A percentile compares a stretch with the other conserved stretches of the same genome.
Evolutionary conservation across 2,888 invertebrate species (phyloP).

Genomic region (Hartigia nigra): DNA sequence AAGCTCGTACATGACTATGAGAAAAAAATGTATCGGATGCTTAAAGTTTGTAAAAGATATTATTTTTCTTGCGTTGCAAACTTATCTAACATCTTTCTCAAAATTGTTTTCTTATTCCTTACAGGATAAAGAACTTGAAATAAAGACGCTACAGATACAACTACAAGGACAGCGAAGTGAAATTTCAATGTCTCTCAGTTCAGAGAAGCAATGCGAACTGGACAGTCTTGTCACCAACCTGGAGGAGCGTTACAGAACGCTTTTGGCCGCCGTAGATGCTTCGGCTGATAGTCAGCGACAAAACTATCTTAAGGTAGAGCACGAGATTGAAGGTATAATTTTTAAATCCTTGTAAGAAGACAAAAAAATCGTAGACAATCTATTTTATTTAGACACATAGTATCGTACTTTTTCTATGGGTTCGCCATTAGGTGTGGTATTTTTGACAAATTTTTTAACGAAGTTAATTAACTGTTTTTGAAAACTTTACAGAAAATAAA

Average conservation of each 20-base stretch:
- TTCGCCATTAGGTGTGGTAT: neutral
- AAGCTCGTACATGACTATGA: conserved; percentile 47
- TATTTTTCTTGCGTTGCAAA: neutral
- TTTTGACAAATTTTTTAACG: neutral
- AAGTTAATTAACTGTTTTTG: neutral
- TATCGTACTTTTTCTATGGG: neutral
- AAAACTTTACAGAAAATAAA: conserved; percentile 40
- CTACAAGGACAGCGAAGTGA: conserved; percentile 48
- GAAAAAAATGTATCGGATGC: conserved; percentile 45
- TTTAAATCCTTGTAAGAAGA: neutral
- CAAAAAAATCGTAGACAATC: neutral
- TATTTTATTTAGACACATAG: neutral
- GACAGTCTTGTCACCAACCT: conserved; percentile 39
- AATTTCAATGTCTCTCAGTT: conserved; percentile 42
- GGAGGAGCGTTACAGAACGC: conserved; percentile 46
- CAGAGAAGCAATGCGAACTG: conserved; percentile 48
- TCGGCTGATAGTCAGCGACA: conserved; percentile 42
- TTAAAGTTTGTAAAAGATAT: conserved; percentile 41
- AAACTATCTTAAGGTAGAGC: conserved; percentile 43
- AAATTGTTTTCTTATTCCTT: conserved; percentile 10
- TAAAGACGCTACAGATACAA: conserved; percentile 46
- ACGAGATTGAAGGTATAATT: neutral
- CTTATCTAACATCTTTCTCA: neutral
- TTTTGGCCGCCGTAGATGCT: conserved; percentile 42
- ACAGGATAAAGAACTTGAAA: conserved; percentile 52